phyloP scores from a whole-genome alignment of 1,140 invertebrate species.

The Pristionchus pacificus region DNA sequence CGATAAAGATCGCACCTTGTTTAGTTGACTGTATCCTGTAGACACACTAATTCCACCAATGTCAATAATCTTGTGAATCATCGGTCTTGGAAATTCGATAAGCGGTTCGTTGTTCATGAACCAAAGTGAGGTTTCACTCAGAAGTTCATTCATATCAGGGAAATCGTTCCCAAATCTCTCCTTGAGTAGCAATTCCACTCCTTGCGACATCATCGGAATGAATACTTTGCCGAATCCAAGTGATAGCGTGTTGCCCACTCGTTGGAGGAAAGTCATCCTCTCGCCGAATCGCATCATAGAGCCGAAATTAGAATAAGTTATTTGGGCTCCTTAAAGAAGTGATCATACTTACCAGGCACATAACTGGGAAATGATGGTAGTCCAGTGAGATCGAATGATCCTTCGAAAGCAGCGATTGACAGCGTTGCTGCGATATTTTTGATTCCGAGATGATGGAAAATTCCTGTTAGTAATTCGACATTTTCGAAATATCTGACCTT shows the following conservation, averaged over 20 bases:
- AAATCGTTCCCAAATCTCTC: background rate
- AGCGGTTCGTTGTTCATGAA: constrained; percentile 39
- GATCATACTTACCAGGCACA: background rate
- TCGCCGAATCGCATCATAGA: background rate
- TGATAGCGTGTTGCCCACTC: background rate
- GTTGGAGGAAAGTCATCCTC: background rate
- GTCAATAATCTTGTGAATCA: constrained; percentile 38
- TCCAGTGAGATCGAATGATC: background rate
- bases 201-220: background rate
- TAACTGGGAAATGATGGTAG: background rate
- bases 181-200: background rate
- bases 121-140: constrained; percentile 31
- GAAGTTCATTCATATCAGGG: constrained; percentile 13
- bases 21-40: background rate
- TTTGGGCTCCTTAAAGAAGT: too few species aligned
- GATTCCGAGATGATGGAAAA: background rate
- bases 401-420: background rate
- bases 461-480: too few species aligned
- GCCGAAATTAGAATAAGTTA: too few species aligned
- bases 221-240: background rate
- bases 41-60: constrained; percentile 26
- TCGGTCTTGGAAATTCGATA: constrained; percentile 40
- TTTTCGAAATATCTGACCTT: background rate
- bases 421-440: background rate
- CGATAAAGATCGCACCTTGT: background rate